Evolutionary conservation across 1,140 invertebrate species (phyloP), one percentile per base, ranked within the genome.

Genomic region (Musca domestica): DNA sequence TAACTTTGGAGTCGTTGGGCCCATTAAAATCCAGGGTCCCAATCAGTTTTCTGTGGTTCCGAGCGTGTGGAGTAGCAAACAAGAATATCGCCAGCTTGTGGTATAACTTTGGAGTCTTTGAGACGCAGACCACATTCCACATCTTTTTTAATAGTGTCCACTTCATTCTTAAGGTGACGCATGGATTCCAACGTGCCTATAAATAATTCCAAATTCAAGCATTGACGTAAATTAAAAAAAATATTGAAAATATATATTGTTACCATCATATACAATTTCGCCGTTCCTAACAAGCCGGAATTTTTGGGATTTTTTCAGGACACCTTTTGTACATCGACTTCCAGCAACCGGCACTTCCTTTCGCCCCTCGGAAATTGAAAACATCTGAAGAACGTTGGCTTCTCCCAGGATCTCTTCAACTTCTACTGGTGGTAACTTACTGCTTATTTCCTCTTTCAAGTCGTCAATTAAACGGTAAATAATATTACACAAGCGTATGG

Each of bases 391-490:
- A 15, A 98, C 91, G 72, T 88, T 89, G 2, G 95, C 96, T 86
- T 95, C 91, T 4, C 95, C 93, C 69, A 93, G 70, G 48, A 90
- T 68, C 77, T 95, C 90, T 82, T 98, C 94, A 19, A 88, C 85
- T 68, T 90, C 85, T 52, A 87, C 75, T 19, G 81, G 70, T 1
- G 95, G 95, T 72, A 98, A 83, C 74, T 86, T 84, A n/a, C 79
- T 83, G 72, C 86, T 91, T 19, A 98, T 87, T 82, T 95, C 89
- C 61, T 87, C 83, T 77, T 94, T 94, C 0, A 98, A 75, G 82
- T 95, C 91, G 77, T 98, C 95, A 10, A 98, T 87, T 48, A 98
- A 83, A 73, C 91, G 91, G 82, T 98, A 98, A 71, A 98, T 98
- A 10, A 98, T 87, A 82, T 96, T 96, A 79, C 89, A 88, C 46